Evolutionary conservation across 1,140 invertebrate species (phyloP).

Genomic region (Spodoptera litura): DNA sequence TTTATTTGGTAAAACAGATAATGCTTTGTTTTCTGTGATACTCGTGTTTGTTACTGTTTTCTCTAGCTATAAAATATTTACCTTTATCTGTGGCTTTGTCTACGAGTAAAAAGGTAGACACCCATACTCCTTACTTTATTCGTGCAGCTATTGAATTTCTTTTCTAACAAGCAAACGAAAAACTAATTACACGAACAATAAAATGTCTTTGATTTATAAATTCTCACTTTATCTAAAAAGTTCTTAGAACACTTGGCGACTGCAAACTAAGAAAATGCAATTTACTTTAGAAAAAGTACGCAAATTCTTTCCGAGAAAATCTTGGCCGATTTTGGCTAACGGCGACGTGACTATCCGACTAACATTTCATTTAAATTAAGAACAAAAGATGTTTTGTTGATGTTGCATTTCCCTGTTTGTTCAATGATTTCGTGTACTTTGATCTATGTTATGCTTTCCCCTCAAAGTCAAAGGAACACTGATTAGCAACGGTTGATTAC

Average conservation of each 20-base stretch:
- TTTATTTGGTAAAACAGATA: not conserved
- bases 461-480: conserved; percentile 23
- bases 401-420: not conserved
- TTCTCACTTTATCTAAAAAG: not conserved
- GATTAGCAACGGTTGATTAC: conserved; percentile 34
- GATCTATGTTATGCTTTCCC: not conserved
- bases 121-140: no score
- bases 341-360: not conserved
- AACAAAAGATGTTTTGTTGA: conserved; percentile 10
- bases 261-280: not conserved
- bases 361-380: conserved; percentile 28
- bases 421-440: conserved; percentile 7
- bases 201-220: not conserved
- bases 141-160: no score
- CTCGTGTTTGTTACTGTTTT: not conserved
- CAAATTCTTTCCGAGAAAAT: not conserved
- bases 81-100: no score
- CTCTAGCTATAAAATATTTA: not conserved
- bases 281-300: not conserved
- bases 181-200: no score
- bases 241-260: not conserved
- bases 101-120: no score
- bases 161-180: no score
- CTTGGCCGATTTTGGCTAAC: not conserved
- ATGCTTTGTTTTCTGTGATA: not conserved